Evolutionary conservation across 2,113 vertebrate genomes (phyloP).

Genomic region (Corythornis cristatus): DNA sequence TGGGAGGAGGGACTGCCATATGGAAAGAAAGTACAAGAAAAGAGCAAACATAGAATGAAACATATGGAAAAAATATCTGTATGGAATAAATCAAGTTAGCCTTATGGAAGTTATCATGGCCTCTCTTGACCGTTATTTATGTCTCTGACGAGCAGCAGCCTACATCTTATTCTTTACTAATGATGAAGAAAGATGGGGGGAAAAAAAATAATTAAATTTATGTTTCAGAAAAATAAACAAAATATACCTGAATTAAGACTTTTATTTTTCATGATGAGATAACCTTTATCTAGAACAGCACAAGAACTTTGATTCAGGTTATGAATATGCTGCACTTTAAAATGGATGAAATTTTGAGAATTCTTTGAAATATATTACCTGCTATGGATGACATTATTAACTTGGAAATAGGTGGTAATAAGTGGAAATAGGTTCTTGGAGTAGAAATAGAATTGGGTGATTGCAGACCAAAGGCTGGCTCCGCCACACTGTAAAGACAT

Average conservation of each 20-base stretch:
- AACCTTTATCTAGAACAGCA: neutral
- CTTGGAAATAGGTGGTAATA: neutral
- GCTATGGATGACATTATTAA: neutral
- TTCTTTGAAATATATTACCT: neutral
- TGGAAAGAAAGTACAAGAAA: constrained; percentile 40
- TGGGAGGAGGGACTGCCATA: neutral
- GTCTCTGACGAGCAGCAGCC: neutral
- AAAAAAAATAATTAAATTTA: neutral
- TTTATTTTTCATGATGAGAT: neutral
- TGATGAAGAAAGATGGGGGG: neutral
- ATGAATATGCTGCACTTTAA: neutral
- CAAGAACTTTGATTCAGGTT: neutral
- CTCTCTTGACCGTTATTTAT: constrained; percentile 12
- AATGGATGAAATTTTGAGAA: neutral
- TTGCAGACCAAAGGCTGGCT: neutral
- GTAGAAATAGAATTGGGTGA: neutral
- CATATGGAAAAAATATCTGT: constrained; percentile 43
- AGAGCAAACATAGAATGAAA: constrained; percentile 29
- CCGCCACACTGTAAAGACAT: neutral
- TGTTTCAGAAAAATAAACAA: neutral
- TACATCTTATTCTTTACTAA: neutral
- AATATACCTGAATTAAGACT: neutral
- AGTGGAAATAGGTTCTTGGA: neutral
- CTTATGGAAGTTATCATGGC: constrained; percentile 16
- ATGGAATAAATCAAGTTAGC: constrained; percentile 44